Percentiles rank a stretch among this genome's conserved stretches.
These are phyloP conservation scores for Drosophila subobscura DNA, from an alignment of 1,140 invertebrate genomes.

Conservation along the genomic window DNA sequence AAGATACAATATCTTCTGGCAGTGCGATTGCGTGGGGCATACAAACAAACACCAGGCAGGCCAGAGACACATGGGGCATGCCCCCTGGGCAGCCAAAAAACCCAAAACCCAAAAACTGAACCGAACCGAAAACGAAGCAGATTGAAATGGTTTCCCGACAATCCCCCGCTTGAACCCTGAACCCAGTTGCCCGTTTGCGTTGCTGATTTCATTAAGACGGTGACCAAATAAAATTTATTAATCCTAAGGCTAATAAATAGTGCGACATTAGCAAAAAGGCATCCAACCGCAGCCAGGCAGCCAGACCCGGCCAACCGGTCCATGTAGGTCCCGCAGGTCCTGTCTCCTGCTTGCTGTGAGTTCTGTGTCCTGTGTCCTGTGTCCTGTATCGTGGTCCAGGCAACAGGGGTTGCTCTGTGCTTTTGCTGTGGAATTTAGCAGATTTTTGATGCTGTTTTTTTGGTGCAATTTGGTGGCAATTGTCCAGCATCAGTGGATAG, in stretches of 20 bases:
- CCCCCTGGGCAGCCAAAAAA: slow-evolving; percentile 42
- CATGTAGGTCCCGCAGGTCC: slow-evolving; percentile 9
- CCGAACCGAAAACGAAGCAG: slow-evolving; percentile 5
- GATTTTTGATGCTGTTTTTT: slow-evolving; percentile 32
- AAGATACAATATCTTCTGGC: slow-evolving; percentile 75
- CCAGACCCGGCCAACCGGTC: slow-evolving; percentile 44
- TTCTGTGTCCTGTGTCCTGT: neutral
- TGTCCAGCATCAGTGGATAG: slow-evolving; percentile 5
- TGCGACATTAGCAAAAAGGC: slow-evolving; percentile 69
- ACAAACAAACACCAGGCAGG: slow-evolving; percentile 52
- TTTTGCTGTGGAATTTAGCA: slow-evolving; percentile 30
- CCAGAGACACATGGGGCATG: slow-evolving; percentile 46
- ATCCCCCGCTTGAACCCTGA: neutral
- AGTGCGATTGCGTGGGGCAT: slow-evolving; percentile 64
- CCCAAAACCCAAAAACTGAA: slow-evolving; percentile 9
- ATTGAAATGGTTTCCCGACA: slow-evolving; percentile 39
- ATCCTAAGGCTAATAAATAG: slow-evolving; percentile 82
- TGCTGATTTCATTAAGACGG: slow-evolving; percentile 79
- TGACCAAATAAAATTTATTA: slow-evolving; percentile 83
- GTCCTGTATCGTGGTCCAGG: slow-evolving; percentile 7
- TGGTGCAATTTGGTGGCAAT: neutral
- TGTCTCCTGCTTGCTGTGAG: neutral
- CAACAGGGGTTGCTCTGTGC: slow-evolving; percentile 9
- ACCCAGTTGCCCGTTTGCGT: slow-evolving; percentile 34
- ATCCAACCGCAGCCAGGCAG: slow-evolving; percentile 47